A percentile compares a stretch with the other conserved stretches of the same genome.
Evolutionary conservation across 2,888 invertebrate genomes (phyloP).

Genomic region (Luperina testacea): DNA sequence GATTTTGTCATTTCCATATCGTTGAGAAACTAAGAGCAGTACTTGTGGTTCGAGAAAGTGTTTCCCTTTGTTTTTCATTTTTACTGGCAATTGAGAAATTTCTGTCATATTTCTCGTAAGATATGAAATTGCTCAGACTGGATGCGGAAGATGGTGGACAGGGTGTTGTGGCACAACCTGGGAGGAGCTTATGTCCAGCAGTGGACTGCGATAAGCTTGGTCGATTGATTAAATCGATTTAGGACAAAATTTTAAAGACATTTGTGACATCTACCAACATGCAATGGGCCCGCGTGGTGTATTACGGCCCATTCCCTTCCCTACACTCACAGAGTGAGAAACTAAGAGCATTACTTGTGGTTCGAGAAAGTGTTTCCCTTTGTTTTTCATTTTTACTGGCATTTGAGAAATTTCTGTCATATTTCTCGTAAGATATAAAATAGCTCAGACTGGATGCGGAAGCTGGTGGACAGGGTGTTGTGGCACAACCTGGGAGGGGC

Average conservation of each 20-base stretch:
- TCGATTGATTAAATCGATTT: neutral
- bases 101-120: neutral
- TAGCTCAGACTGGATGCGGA: neutral
- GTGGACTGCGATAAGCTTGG: too few species aligned
- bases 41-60: slow-evolving; percentile 37
- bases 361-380: slow-evolving; percentile 19
- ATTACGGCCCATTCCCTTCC: too few species aligned
- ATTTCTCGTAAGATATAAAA: neutral
- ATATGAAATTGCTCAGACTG: neutral
- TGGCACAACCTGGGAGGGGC: too few species aligned
- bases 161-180: neutral
- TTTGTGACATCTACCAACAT: too few species aligned
- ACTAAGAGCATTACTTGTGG: too few species aligned
- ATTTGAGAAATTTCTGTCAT: neutral
- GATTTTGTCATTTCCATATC: slow-evolving; percentile 72
- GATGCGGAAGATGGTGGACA: neutral
- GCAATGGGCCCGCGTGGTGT: too few species aligned
- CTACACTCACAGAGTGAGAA: too few species aligned
- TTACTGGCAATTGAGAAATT: slow-evolving; percentile 11
- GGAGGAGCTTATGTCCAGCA: too few species aligned
- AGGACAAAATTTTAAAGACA: neutral
- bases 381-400: slow-evolving; percentile 41
- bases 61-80: slow-evolving; percentile 41
- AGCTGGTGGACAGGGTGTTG: neutral
- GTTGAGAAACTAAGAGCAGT: slow-evolving; percentile 43